Evolutionary conservation across 2,888 invertebrate genomes (phyloP), one percentile per base, ranked within the genome.

Genomic region (Philereme transversata): DNA sequence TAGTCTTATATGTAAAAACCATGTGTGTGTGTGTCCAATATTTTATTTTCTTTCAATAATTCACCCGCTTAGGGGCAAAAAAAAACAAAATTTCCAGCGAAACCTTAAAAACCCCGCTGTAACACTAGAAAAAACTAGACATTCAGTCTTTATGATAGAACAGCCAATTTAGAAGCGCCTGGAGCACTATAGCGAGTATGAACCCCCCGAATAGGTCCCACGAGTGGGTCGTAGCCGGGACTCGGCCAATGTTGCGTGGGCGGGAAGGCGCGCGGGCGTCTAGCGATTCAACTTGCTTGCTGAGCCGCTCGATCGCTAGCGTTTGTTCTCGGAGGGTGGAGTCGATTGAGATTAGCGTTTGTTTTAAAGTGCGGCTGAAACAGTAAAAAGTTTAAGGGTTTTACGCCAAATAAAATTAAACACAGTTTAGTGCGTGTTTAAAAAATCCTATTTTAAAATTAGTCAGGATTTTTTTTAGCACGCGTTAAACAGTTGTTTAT

Each of bases 251-350:
- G 53, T 77, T 80, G 6, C 81, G 82, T 0, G 82, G 78, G 0
- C 84, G 65, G 9, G 54, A 71, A 67, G 0, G 67, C 65, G 3
- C 81, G 64, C 44, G 34, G 34, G 7, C 45, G 36, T 43, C 5
- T n/a, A 91, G 62, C 0, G 70, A 49, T 3, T 88, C 88, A 0
- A 92, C 83, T 0, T 78, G 81, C 33, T 73, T 83, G 0, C 83
- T 72, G 0, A 92, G 70, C 0, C 86, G 69, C 10, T 90, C 88
- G 38, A 94, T 80, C 8, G 93, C 93, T 4, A 79, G 57, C 0
- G 91, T 83, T 60, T 94, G 94, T 0, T 93, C 92, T n/a, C 93
- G 85, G 4, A 94, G 73, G 0, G 92, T 81, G 0, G 82, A 69
- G 70, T 93, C 94, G 6, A 94, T 87, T 34, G 92, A 86, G 11